Base-by-base conservation (phyloP, 2,113 vertebrate species). In the Notechis scutatus region DNA sequence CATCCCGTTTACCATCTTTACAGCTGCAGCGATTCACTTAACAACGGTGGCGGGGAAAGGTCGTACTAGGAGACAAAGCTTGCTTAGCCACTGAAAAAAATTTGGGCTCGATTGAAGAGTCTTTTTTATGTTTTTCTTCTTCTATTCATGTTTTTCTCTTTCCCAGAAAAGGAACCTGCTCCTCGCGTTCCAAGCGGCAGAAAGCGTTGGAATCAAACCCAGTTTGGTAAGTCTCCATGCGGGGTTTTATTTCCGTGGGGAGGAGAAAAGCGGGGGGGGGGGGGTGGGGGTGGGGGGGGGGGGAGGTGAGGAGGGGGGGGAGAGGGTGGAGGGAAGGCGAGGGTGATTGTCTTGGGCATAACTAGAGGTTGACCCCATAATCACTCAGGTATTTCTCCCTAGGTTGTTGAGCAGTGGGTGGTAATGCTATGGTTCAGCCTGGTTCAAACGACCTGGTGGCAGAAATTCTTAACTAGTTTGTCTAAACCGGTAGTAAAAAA, bases 161-260 rank as follows among this genome's bases (percentile, higher is more conserved):
- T 7, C 90, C 92, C 97, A 99, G 99, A 98, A 99, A 95, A 98
- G 98, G 94, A 99, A 99, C 97, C 98, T 99, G 95, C 98, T 98
- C 90, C 96, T 99, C 96, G 99, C 99, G 57, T 99, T 99, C 97
- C 98, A 99, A 97, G 99, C 99, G 5, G 99, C 99, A 0, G 99
- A 99, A 97, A 99, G 99, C 92, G 97, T 99, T 42, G 99, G 99
- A 95, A 99, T 99, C 97, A 99, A 98, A 96, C 97, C 99, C 89
- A 99, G 99, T 92, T 97, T 99, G 98, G 99, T 99, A 96, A 99
- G 99, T 97, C 89, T 91, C 56, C 56, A 7, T 20, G 86, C 0
- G 5, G 93, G 91, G 64, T 3, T 15, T 29, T 88, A 50, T 5
- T 8, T 3, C 24, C 47, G 9, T 2, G 23, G 5, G 52, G 9